Base-by-base conservation (phyloP, 2,113 vertebrate species). In the Noctilio leporinus region DNA sequence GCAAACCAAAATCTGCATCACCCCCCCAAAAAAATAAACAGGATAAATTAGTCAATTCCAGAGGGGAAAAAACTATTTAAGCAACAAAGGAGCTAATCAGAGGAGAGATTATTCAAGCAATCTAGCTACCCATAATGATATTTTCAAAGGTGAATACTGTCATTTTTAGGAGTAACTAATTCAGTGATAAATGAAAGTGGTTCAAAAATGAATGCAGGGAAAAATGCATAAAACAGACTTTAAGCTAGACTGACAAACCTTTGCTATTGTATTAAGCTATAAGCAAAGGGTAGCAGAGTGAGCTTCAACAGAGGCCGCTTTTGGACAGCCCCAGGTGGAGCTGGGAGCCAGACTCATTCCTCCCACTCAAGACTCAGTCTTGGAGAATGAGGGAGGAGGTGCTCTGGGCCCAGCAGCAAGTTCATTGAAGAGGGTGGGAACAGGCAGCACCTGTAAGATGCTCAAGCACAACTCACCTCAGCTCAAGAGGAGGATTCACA, bases 181-280 rank as follows among this genome's bases (percentile, higher is more conserved):
- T 88, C 19, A 69, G 49, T 67, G 62, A 80, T 24, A 17, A 90
- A 94, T 24, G 77, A 67, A 92, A 73, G 30, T 69, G 43, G 87
- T 40, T 78, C 55, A 47, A 53, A 53, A 89, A 73, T 73, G 40
- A 96, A 73, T 3, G 43, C 30, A 53, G 22, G 19, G 83, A 77
- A 76, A 26, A 49, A 53, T 64, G 55, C 55, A 59, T 57, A 62
- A 67, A 77, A 86, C 22, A 82, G 57, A 20, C 40, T 22, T 26
- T 70, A 40, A 30, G 5, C 65, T 51, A 75, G 84, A 55, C 14
- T 30, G 75, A 59, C 33, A 64, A 70, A 83, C 38, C 47, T 67
- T 47, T 73, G 38, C 43, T 43, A 1, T 0, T 64, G 65, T 10
- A 62, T 20, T 14, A 64, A 64, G 28, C 33, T 15, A 10, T 26